Conservation (phyloP, 2,113 vertebrate species). For the Galeopterus variegatus region DNA sequence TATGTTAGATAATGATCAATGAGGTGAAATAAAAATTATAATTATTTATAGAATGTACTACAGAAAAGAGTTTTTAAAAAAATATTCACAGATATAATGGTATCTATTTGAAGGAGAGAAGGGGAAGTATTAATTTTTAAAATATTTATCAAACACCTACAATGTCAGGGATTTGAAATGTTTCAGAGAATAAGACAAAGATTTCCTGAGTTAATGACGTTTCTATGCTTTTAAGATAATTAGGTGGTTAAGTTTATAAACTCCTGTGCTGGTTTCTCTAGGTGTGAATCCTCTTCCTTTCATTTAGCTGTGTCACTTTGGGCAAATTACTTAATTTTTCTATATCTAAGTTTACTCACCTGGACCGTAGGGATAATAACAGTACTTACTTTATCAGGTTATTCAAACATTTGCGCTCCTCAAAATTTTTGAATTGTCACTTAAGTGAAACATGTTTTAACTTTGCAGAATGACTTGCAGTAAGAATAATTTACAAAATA, state of each 20-base stretch:
- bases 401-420: not conserved
- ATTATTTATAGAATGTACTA: not conserved
- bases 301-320: not conserved
- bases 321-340: not conserved
- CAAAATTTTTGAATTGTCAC: not conserved
- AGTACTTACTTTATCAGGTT: not conserved
- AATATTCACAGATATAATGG: not conserved
- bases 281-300: not conserved
- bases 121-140: not conserved
- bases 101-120: not conserved
- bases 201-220: not conserved
- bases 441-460: slow-evolving; percentile 36
- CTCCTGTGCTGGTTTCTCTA: not conserved
- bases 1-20: not conserved
- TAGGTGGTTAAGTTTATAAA: not conserved
- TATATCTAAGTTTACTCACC: not conserved
- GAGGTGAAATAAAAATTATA: not conserved
- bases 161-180: not conserved
- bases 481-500: slow-evolving; percentile 14
- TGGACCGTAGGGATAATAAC: not conserved
- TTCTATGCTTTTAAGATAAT: not conserved
- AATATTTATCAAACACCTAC: not conserved
- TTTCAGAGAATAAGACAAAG: not conserved
- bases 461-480: not conserved
- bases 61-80: not conserved